phyloP scores from a whole-genome alignment of 92 coral and sea anemone genomes.

The Micromussa lordhowensis region DNA sequence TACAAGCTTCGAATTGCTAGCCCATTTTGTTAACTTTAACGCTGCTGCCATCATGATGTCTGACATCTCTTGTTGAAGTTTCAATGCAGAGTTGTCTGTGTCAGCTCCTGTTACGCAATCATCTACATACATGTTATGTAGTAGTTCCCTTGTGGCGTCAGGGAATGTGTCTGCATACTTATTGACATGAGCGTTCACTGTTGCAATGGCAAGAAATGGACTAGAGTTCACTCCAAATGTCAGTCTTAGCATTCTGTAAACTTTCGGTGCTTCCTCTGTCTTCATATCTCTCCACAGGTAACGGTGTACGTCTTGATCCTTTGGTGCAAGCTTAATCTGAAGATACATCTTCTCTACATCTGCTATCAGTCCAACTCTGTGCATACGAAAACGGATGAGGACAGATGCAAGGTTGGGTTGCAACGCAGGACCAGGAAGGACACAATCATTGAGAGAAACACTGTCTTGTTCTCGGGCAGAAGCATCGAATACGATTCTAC shows the following conservation, averaged over 20 bases:
- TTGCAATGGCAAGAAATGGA: constrained; percentile 49
- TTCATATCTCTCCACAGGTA: constrained; percentile 62
- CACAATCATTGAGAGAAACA: constrained; percentile 44
- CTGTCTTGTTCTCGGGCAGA: constrained; percentile 21
- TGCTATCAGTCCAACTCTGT: constrained; percentile 44
- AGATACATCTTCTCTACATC: constrained; percentile 64
- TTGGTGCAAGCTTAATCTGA: constrained; percentile 41
- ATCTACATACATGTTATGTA: constrained; percentile 48
- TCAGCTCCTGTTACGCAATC: too few relatives aligned
- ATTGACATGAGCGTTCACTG: constrained; percentile 31
- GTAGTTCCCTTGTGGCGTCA: constrained; percentile 35
- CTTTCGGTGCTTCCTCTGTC: constrained; percentile 21
- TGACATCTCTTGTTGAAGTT: constrained; percentile 22
- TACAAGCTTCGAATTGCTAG: constrained; percentile 30
- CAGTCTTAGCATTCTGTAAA: constrained; percentile 55
- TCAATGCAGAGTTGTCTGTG: neutral
- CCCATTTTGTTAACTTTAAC: constrained; percentile 50
- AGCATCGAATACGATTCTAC: too few relatives aligned
- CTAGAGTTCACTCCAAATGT: constrained; percentile 58
- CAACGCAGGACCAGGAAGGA: constrained; percentile 45
- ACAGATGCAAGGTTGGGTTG: constrained; percentile 34
- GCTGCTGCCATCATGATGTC: constrained; percentile 40
- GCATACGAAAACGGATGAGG: constrained; percentile 42
- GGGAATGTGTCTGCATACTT: constrained; percentile 13
- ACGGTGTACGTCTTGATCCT: constrained; percentile 49